A percentile compares a stretch with the other conserved stretches of the same genome.
These are phyloP conservation scores for Sebastiscus albofasciatus DNA, from an alignment of 2,797 vertebrate species.

Conservation along the genomic window DNA sequence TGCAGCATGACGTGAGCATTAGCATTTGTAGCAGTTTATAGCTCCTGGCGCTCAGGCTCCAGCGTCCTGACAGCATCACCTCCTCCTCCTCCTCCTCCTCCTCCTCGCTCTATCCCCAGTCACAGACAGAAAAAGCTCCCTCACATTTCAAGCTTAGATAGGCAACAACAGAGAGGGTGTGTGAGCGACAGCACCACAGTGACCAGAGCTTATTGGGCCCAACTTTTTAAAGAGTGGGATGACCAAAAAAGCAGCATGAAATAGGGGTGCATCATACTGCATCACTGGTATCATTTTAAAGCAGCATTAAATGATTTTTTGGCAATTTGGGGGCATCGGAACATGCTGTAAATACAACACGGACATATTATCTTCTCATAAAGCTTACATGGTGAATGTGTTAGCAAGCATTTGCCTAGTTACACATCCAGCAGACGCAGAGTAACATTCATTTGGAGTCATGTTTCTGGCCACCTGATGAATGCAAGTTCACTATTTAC, in stretches of 20 bases:
- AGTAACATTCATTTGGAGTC: too few species aligned
- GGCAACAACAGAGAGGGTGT: slow-evolving; percentile 57
- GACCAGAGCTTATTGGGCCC: background rate
- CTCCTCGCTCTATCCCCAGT: background rate
- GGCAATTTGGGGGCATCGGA: background rate
- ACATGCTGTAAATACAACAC: background rate
- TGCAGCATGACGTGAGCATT: slow-evolving; percentile 25
- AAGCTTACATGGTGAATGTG: background rate
- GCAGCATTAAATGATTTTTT: background rate
- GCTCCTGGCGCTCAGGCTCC: slow-evolving; percentile 17
- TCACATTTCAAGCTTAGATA: slow-evolving; percentile 76
- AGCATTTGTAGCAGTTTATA: slow-evolving; percentile 34
- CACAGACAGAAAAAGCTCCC: slow-evolving; percentile 81
- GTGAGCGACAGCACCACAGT: slow-evolving; percentile 15
- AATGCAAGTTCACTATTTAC: background rate
- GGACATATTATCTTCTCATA: background rate
- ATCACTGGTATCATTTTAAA: background rate
- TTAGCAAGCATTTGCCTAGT: background rate
- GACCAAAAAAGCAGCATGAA: background rate
- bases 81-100: slow-evolving; percentile 32
- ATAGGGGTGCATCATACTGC: too few species aligned
- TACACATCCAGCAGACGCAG: background rate
- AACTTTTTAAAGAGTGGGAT: background rate
- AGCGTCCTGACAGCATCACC: background rate
- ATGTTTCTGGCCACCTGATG: background rate